These are phyloP conservation scores for Cygnus buccinator DNA, from an alignment of 2,113 vertebrate genomes.

Conservation along the genomic window DNA sequence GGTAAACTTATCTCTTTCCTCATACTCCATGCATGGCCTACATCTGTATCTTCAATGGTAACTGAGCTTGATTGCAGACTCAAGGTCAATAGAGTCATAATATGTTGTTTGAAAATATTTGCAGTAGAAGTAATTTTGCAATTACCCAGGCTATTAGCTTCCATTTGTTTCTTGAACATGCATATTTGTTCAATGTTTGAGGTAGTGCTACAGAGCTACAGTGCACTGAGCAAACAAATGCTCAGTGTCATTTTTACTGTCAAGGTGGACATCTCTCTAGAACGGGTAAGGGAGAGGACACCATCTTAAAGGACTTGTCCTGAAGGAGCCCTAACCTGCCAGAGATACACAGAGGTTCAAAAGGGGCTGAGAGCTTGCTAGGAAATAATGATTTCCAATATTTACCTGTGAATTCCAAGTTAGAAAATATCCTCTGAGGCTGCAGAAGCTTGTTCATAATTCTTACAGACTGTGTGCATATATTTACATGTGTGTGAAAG, in stretches of 20 bases:
- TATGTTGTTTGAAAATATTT: not conserved
- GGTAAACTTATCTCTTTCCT: not conserved
- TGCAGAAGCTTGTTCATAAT: not conserved
- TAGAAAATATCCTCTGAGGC: not conserved
- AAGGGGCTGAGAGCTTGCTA: not conserved
- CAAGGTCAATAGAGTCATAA: not conserved
- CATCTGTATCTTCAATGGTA: not conserved
- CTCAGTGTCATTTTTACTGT: not conserved
- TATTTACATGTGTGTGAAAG: not conserved
- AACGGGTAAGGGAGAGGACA: not conserved
- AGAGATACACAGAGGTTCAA: not conserved
- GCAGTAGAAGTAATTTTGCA: not conserved
- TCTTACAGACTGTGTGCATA: not conserved
- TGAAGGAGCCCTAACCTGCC: not conserved
- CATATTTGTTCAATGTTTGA: not conserved
- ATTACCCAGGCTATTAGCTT: not conserved
- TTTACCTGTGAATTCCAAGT: not conserved
- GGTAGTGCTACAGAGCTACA: not conserved
- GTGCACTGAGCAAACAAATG: not conserved
- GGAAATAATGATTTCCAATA: not conserved
- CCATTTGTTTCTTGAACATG: not conserved
- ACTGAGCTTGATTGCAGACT: not conserved
- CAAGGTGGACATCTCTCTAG: not conserved
- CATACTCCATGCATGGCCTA: accelerated
- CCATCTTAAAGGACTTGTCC: not conserved